Percentiles rank a stretch among this genome's conserved stretches.
These are phyloP conservation scores for Nanger granti DNA, from an alignment of 2,113 vertebrate genomes.

Conservation along the genomic window DNA sequence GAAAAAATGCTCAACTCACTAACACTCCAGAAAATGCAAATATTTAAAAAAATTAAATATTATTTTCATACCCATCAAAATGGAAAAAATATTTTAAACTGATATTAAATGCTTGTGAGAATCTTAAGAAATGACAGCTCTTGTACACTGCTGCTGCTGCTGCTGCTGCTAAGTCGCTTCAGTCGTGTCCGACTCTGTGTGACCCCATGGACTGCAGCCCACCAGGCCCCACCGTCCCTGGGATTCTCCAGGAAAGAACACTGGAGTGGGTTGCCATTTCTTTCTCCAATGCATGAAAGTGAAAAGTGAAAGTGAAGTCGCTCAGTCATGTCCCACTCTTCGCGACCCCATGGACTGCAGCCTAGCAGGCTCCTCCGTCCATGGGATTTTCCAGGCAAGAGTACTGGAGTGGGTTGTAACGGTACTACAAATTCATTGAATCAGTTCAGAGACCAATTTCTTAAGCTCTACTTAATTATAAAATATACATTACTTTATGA, in stretches of 20 bases:
- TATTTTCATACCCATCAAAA: neutral
- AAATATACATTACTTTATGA: neutral
- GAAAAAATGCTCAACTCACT: neutral
- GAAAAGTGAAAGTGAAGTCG: too few relatives aligned
- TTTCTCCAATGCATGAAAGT: too few relatives aligned
- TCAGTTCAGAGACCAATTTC: neutral
- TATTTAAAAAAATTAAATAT: neutral
- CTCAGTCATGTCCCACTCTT: too few relatives aligned
- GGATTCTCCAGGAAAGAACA: too few relatives aligned
- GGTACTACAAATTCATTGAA: neutral
- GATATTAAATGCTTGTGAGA: neutral
- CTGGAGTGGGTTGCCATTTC: too few relatives aligned
- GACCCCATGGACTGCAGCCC: too few relatives aligned
- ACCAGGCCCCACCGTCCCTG: too few relatives aligned
- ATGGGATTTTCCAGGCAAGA: too few relatives aligned
- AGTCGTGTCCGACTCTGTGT: rapidly evolving
- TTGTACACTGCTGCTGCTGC: neutral
- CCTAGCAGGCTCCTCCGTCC: too few relatives aligned
- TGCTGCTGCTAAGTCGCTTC: too few relatives aligned
- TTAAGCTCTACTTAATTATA: neutral
- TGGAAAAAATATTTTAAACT: neutral
- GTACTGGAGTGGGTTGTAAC: too few relatives aligned
- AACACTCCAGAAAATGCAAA: neutral
- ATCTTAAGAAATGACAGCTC: neutral
- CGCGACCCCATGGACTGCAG: too few relatives aligned